Evolutionary conservation across 2,888 invertebrate species (phyloP), one percentile per base, ranked within the genome.

Genomic region (Drosophila falleni): DNA sequence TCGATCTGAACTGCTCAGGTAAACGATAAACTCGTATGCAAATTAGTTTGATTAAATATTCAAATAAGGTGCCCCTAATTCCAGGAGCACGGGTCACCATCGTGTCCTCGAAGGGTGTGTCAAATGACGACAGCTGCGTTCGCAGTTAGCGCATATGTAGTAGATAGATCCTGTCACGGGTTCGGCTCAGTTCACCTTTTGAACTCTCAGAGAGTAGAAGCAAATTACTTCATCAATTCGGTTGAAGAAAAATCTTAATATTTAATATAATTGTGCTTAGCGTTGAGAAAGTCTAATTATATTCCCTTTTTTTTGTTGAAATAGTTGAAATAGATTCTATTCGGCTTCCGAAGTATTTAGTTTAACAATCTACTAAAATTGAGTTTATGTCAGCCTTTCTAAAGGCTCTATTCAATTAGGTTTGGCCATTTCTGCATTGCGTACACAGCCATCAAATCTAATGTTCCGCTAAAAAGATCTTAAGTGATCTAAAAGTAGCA

Each of bases 21-120:
- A 89, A 82, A 55, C 74, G 81, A 80, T 86, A 78, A 78, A 63
- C 35, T 44, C 44, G 11, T 81, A 86, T 86, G 89, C 77, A 87
- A 87, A 87, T 87, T 84, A 78, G 84, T 87, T 87, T 89, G 85
- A 89, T 87, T 89, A 87, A 78, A 89, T 77, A 87, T 89, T 79
- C 69, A 84, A 87, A 87, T 89, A 70, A 76, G 65, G 35, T 47
- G 66, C 55, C 33, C 29, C 50, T 54, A 47, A 55, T 55, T 47
- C 41, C 53, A 51, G 58, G 26, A 47, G 39, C 64, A 62, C 35
- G 62, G 82, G 53, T 80, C 69, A 56, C 61, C 41, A 60, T 51
- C 13, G 33, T 15, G 11, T 42, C 31, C n/a, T n/a, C 29, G n/a
- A 42, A 69, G 77, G 80, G 68, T 63, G 62, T 54, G 33, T n/a